Base-by-base conservation (phyloP, 2,888 invertebrate genomes). In the Galerucella pusilla region DNA sequence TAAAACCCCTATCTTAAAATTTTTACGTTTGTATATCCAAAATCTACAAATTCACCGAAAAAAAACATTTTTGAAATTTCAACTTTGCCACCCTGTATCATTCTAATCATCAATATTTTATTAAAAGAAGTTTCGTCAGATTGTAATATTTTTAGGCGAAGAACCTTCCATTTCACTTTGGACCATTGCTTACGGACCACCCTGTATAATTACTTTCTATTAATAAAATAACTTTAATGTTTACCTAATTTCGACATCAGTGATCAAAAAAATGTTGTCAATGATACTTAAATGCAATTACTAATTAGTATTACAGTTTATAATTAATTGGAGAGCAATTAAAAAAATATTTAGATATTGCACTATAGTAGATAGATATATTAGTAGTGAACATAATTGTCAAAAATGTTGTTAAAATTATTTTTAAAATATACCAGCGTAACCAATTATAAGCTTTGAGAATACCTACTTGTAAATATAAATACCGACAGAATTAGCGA, bases 241-340 rank as follows among this genome's bases (percentile, higher is more conserved):
- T 45, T n/a, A 9, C n/a, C 52, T 12, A 52, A 52, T 52, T 52
- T 5, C 5, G 6, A n/a, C 3, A 54, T 54, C 54, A n/a, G 54
- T 54, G 54, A 54, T 45, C 35, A 42, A 42, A 16, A 20, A 11
- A 57, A 54, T 25, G 6, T 57, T 68, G 68, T 35, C 45, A 68
- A 68, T 54, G 35, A 57, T 7, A 68, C 42, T n/a, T 64, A 42
- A 45, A 64, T 16, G 28, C 64, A 64, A 64, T 64, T 64, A 64
- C 42, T 64, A 61, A 49, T 49, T 49, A 49, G 35, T 61, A 11
- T 14, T 61, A 11, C 16, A 63, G 11, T n/a, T 64, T 16, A 28
- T 28, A 35, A 11, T 14, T 61, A 61, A 12, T 25, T 59, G 9
- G 59, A 59, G 35, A 28, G n/a, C 61, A 61, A 28, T 61, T 64